phyloP scores from a whole-genome alignment of 2,797 vertebrate species.

The Crax fasciolata region DNA sequence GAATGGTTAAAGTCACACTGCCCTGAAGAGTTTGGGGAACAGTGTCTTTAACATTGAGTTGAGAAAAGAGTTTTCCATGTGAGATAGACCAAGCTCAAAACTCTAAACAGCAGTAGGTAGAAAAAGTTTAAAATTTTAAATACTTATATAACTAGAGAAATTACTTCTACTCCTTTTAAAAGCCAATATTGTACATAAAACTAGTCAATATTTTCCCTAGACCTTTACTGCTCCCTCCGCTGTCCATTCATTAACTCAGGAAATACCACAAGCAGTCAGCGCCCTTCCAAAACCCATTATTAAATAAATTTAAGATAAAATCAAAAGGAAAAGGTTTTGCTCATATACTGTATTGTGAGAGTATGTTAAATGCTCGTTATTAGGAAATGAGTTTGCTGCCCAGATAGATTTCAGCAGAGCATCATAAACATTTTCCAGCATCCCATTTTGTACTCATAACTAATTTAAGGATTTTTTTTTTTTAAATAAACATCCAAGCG shows the following conservation, averaged over 20 bases:
- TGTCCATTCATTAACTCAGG: constrained; percentile 49
- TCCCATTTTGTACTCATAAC: constrained; percentile 63
- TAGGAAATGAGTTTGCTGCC: constrained; percentile 68
- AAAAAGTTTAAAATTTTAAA: constrained; percentile 80
- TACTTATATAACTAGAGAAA: constrained; percentile 79
- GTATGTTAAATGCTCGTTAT: constrained; percentile 57
- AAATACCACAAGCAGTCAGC: constrained; percentile 59
- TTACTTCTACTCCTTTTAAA: constrained; percentile 76
- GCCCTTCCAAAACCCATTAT: constrained; percentile 40
- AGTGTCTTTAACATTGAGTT: constrained; percentile 52
- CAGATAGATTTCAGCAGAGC: constrained; percentile 66
- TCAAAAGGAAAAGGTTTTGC: constrained; percentile 51
- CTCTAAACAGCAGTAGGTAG: constrained; percentile 79
- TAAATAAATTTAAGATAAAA: constrained; percentile 58
- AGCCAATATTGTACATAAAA: constrained; percentile 78
- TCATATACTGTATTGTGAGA: constrained; percentile 45
- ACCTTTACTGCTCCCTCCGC: constrained; percentile 49
- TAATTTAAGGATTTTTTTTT: constrained; percentile 64
- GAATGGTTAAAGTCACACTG: constrained; percentile 77
- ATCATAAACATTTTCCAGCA: constrained; percentile 65
- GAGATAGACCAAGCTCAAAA: constrained; percentile 80
- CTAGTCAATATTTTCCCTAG: constrained; percentile 49
- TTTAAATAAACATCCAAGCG: constrained; percentile 64
- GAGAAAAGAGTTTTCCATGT: constrained; percentile 51
- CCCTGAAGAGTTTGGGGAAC: constrained; percentile 70